phyloP scores from a whole-genome alignment of 2,888 invertebrate genomes.

The Agonopterix heracliana region DNA sequence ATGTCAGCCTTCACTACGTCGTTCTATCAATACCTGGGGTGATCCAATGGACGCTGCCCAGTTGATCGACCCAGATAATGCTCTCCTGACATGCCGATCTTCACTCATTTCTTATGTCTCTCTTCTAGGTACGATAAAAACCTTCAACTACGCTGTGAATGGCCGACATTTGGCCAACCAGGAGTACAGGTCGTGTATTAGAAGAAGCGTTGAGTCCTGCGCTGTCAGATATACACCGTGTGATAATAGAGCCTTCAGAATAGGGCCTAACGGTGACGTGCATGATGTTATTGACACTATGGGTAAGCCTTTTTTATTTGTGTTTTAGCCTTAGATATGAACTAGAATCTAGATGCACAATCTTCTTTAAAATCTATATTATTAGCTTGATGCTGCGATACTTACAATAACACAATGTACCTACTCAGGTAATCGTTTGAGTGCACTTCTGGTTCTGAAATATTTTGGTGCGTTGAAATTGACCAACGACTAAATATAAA shows the following conservation, averaged over 20 bases:
- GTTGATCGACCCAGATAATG: too few species aligned
- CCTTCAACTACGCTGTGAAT: slow-evolving; percentile 89
- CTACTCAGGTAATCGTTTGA: not conserved
- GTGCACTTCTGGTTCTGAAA: too few species aligned
- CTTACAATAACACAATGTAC: not conserved
- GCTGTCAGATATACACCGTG: slow-evolving; percentile 87
- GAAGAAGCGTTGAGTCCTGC: slow-evolving; percentile 82
- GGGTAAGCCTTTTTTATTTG: slow-evolving; percentile 26
- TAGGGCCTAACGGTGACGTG: slow-evolving; percentile 66
- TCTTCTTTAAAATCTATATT: too few species aligned
- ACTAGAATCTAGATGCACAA: too few species aligned
- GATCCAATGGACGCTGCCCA: too few species aligned
- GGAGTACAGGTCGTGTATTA: slow-evolving; percentile 85
- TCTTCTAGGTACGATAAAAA: slow-evolving; percentile 77
- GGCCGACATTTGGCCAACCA: slow-evolving; percentile 88
- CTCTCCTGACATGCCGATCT: too few species aligned
- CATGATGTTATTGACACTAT: slow-evolving; percentile 28
- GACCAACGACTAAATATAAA: too few species aligned
- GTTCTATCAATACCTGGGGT: too few species aligned
- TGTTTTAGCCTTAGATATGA: too few species aligned
- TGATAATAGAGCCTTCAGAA: slow-evolving; percentile 84
- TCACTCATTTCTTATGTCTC: not conserved
- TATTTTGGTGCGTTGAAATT: too few species aligned
- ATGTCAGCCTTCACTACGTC: too few species aligned
- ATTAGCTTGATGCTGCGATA: too few species aligned